Conservation (phyloP, 2,797 vertebrate genomes). For the Mareca strepera region DNA sequence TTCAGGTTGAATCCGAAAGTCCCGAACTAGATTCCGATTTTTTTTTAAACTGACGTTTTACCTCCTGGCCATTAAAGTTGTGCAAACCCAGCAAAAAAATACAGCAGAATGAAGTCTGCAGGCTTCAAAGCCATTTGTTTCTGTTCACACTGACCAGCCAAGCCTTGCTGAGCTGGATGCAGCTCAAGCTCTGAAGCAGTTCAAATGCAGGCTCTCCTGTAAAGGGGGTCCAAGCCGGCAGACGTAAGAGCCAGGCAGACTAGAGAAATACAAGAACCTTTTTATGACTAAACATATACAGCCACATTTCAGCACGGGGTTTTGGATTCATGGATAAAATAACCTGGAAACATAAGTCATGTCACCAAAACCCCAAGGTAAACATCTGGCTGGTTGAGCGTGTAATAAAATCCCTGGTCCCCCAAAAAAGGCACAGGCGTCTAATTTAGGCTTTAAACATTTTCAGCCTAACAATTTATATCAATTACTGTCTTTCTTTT, state of each 20-base stretch:
- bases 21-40: background rate
- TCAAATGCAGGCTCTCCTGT: constrained; percentile 25
- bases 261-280: constrained; percentile 50
- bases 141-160: constrained; percentile 33
- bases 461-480: background rate
- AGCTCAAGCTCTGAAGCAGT: constrained; percentile 16
- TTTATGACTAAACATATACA: constrained; percentile 1
- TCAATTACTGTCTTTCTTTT: background rate
- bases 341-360: constrained; percentile 9
- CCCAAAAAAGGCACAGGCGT: background rate
- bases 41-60: background rate
- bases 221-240: constrained; percentile 24
- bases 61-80: background rate
- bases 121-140: constrained; percentile 12
- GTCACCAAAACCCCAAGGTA: constrained; percentile 33
- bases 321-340: background rate
- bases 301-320: constrained; percentile 8
- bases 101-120: constrained; percentile 22
- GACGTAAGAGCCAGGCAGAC: constrained; percentile 34
- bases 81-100: constrained; percentile 43
- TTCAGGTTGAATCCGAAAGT: background rate
- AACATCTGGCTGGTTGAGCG: constrained; percentile 4
- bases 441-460: background rate
- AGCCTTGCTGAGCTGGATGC: constrained; percentile 40
- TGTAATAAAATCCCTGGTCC: background rate